Base-by-base conservation (phyloP, 2,888 invertebrate genomes). In the Agrotis ipsilon region DNA sequence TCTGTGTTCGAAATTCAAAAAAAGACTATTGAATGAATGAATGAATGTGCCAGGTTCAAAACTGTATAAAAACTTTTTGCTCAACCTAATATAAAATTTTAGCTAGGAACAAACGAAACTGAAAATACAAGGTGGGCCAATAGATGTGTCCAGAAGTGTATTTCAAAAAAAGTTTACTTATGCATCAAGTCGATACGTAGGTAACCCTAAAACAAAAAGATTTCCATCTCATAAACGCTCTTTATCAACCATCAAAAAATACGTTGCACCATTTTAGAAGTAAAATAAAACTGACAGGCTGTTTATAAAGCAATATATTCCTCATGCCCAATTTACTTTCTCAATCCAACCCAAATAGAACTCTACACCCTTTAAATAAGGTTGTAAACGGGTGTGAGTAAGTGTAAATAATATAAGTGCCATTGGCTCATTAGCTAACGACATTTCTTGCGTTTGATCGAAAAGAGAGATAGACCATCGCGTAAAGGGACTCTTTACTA, bases 281-380 rank as follows among this genome's bases (percentile, higher is more conserved):
- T 76, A 72, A 79, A 79, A 87, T 86, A 84, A 81, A 84, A 81
- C 85, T 81, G 84, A 83, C 84, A 84, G 60, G 72, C 79, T 79
- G 80, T 84, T 87, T 87, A 87, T 81, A 85, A 86, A 84, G 87
- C 78, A 72, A 84, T 85, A 87, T 83, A 85, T 86, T 84, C 75
- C 76, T 81, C 69, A 75, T 81, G 79, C 78, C 79, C 71, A 83
- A 85, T 82, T 82, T 78, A 72, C 62, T 79, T 70, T 57, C 45
- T 4, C 18, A 68, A 51, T 2, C 27, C 52, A 55, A 49, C 7
- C 54, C 0, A 81, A 70, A 62, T 32, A 70, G 4, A 21, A 86
- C 86, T 54, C 59, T 85, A 61, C 18, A 0, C 1, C 54, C 0
- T 39, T 0, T 19, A 5, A 19, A 61, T 75, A 86, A 64, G 68